These are phyloP conservation scores for Eumeta japonica DNA, from an alignment of 1,140 invertebrate genomes.

Conservation along the genomic window DNA sequence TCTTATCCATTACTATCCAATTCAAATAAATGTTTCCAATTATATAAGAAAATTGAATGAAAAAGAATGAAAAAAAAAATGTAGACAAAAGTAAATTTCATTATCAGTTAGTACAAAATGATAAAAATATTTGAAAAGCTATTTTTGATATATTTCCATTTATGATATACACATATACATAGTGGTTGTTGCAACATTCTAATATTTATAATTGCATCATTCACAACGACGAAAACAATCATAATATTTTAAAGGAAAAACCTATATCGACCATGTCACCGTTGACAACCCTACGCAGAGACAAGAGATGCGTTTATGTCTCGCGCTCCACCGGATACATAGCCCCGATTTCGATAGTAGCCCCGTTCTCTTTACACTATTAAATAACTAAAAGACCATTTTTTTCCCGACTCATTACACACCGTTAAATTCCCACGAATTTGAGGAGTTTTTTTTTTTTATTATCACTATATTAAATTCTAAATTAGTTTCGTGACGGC, in stretches of 20 bases:
- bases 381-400: constrained; percentile 33
- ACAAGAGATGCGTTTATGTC: constrained; percentile 47
- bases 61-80: neutral
- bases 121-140: too few relatives aligned
- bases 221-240: too few relatives aligned
- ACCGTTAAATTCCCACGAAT: constrained; percentile 44
- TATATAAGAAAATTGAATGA: neutral
- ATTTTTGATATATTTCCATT: too few relatives aligned
- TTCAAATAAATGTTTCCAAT: neutral
- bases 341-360: constrained; percentile 50
- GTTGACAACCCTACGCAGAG: constrained; percentile 29
- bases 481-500: constrained; percentile 44
- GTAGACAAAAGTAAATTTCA: too few relatives aligned
- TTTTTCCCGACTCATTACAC: constrained; percentile 43
- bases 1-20: neutral
- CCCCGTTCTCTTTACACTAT: constrained; percentile 47
- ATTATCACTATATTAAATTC: constrained; percentile 31
- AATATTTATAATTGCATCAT: too few relatives aligned
- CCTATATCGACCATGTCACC: too few relatives aligned
- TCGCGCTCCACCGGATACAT: constrained; percentile 47
- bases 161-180: too few relatives aligned
- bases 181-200: too few relatives aligned
- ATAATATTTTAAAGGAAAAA: too few relatives aligned
- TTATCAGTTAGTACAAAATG: too few relatives aligned
- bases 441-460: constrained; percentile 31